Base-by-base conservation (phyloP, 2,113 vertebrate species). In the Plestiodon gilberti region DNA sequence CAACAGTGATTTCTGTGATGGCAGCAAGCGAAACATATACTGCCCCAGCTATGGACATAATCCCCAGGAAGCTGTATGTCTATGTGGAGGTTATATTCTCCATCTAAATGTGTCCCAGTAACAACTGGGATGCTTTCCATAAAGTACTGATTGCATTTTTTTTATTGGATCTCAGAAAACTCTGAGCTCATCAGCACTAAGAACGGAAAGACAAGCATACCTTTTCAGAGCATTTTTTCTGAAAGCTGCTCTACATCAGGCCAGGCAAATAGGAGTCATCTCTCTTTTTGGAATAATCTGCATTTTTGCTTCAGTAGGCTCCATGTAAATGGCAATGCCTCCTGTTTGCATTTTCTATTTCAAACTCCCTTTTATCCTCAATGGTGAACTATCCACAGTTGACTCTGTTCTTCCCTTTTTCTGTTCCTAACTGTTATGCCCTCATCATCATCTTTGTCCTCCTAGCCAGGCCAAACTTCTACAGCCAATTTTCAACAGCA, bases 271-370 rank as follows among this genome's bases (percentile, higher is more conserved):
- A 89, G 70, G 69, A 59, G 87, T 52, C 9, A 14, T 73, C 38
- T 81, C 88, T 91, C 87, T 87, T 64, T 89, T 83, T 93, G 83
- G 38, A 76, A 86, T 83, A 91, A 93, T 93, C 86, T 89, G 9
- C 89, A 90, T 94, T 93, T 92, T 79, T 87, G 84, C 91, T 90
- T 93, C 38, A 69, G 88, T 90, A 92, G 87, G 90, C 90, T 93
- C 91, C 86, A 74, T 86, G 87, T 89, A 75, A 92, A 91, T 94
- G 38, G 88, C 88, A 48, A 91, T 84, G 88, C 83, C 92, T 92
- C 84, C 84, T 87, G 89, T 91, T 94, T 89, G 88, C 89, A 92
- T 94, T 92, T 84, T 93, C 38, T 93, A 88, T 83, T 91, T 62
- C 78, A 91, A 83, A 73, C 87, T 91, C 88, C 89, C 88, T 87